Evolutionary conservation across 2,113 vertebrate species (phyloP), one percentile per base, ranked within the genome.

Genomic region (Chaetodon trifascialis): DNA sequence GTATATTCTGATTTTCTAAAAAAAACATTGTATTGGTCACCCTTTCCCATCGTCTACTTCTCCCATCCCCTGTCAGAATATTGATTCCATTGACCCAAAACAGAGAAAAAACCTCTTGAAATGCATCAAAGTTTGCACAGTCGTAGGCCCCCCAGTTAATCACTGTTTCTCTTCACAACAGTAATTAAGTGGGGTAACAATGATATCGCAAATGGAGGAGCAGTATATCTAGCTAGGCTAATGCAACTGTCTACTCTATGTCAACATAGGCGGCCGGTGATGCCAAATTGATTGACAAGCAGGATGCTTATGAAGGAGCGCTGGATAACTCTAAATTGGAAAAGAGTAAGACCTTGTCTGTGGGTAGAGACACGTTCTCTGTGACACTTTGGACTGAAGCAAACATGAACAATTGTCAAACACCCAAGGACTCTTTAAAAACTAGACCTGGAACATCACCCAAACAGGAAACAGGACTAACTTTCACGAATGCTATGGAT

Each of bases 251-350:
- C 96, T 97, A 97, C 97, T 99, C 95, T 96, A 97, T 95, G 97
- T 99, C 97, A 96, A 96, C 96, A 96, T 97, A 99, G 98, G 98
- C 97, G 83, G 97, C 97, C 89, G 95, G 95, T 96, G 97, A 98
- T 89, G 97, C 96, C 97, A 96, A 97, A 95, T 96, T 98, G 96
- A 96, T 97, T 98, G 97, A 98, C 93, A 98, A 96, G 96, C 94
- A 96, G 93, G 95, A 95, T 91, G 90, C 94, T 96, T 96, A 94
- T 95, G 96, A 96, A 94, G 92, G 81, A 90, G 85, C 83, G 40
- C 94, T 96, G 96, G 95, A 96, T 19, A 90, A 69, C 84, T 90
- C 90, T 88, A 94, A 94, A 76, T 77, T 76, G 80, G 93, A 94
- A 88, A 90, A 87, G 80, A 92, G 78, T 88, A 86, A 92, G 82